Percentiles rank a stretch among this genome's conserved stretches.
Conservation (phyloP, 2,113 vertebrate species). For the Pandion haliaetus region DNA sequence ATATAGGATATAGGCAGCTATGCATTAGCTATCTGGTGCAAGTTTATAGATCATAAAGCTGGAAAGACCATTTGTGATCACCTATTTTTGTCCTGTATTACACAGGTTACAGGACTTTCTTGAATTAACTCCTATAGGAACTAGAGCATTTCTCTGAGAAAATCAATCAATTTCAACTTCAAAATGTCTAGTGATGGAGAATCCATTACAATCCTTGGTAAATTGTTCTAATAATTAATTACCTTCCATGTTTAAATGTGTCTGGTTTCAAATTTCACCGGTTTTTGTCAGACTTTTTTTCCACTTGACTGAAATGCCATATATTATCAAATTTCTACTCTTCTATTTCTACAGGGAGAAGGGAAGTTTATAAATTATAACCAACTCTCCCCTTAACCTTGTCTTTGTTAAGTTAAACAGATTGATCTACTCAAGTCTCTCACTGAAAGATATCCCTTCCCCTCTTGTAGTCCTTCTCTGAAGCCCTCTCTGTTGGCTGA, state of each 20-base stretch:
- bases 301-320: neutral
- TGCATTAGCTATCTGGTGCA: neutral
- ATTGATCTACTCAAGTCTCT: neutral
- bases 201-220: neutral
- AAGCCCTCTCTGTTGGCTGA: neutral
- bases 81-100: neutral
- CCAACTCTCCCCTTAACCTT: neutral
- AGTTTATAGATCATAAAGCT: neutral
- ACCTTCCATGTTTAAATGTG: neutral
- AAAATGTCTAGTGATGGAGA: neutral
- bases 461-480: neutral
- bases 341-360: neutral
- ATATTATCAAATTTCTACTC: neutral
- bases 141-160: neutral
- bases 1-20: neutral
- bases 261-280: constrained; percentile 20
- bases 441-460: neutral
- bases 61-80: neutral
- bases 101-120: neutral
- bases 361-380: neutral
- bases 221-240: constrained; percentile 36
- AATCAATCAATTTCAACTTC: neutral
- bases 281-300: neutral
- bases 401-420: neutral
- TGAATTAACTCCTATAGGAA: neutral